Evolutionary conservation across 2,797 vertebrate species (phyloP).

Genomic region (Sebastes diaconus): DNA sequence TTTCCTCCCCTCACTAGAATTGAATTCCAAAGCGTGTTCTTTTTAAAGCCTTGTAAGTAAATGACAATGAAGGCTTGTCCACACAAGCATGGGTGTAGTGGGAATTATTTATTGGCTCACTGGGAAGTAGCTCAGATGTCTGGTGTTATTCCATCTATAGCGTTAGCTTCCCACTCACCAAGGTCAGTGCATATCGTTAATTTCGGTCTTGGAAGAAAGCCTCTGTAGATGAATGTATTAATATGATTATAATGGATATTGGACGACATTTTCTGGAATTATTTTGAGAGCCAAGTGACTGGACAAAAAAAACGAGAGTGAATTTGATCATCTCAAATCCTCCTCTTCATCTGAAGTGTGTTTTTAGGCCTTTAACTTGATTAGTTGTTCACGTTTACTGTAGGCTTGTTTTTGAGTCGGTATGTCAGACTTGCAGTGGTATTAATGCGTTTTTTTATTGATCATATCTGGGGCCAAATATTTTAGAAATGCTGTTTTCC

Average conservation of each 20-base stretch:
- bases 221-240: background rate
- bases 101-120: conserved; percentile 50
- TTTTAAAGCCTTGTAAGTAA: conserved; percentile 27
- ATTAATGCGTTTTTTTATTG: background rate
- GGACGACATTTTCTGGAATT: background rate
- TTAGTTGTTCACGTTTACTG: conserved; percentile 4
- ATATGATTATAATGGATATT: conserved; percentile 1
- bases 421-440: background rate
- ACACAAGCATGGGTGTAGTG: conserved; percentile 43
- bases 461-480: background rate
- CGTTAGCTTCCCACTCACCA: conserved; percentile 40
- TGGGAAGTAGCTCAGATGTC: conserved; percentile 41
- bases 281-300: background rate
- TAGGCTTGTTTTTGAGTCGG: background rate
- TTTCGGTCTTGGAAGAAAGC: background rate
- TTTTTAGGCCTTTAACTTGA: conserved; percentile 7
- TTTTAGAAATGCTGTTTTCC: background rate
- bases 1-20: conserved; percentile 1
- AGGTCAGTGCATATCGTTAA: conserved; percentile 44
- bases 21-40: background rate
- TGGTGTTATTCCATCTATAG: conserved; percentile 37
- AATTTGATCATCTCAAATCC: background rate
- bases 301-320: background rate
- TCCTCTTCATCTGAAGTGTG: background rate
- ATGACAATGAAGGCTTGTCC: conserved; percentile 41